A percentile compares a stretch with the other conserved stretches of the same genome.
Evolutionary conservation across 2,888 invertebrate genomes (phyloP).

Genomic region (Anticlea derivata): DNA sequence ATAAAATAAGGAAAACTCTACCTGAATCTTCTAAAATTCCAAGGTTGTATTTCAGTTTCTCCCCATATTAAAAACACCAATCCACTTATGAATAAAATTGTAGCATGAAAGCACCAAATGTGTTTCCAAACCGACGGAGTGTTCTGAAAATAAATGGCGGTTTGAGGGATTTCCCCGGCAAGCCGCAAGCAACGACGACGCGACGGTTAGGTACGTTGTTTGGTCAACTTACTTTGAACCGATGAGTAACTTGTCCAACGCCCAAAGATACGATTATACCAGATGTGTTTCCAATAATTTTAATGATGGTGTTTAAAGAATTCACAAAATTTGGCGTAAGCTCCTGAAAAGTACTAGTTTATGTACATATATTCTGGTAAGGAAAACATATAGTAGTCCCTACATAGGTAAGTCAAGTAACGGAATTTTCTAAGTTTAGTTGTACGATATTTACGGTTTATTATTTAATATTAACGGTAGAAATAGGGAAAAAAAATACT

Average conservation of each 20-base stretch:
- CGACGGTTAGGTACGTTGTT: too few relatives aligned
- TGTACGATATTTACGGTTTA: too few relatives aligned
- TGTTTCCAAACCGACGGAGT: conserved; percentile 63
- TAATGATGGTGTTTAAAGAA: conserved; percentile 89
- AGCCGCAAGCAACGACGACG: too few relatives aligned
- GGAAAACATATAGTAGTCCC: too few relatives aligned
- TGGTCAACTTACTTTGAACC: conserved; percentile 61
- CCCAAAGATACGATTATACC: conserved; percentile 89
- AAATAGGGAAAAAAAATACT: too few relatives aligned
- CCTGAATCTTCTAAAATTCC: conserved; percentile 55
- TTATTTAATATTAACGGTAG: too few relatives aligned
- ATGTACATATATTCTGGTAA: too few relatives aligned
- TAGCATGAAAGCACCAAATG: conserved; percentile 74
- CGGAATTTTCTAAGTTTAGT: too few relatives aligned
- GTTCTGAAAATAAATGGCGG: conserved; percentile 48
- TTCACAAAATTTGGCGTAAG: conserved; percentile 90
- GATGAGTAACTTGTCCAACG: conserved; percentile 84
- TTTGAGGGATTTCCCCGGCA: background rate
- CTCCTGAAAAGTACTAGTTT: conserved; percentile 84
- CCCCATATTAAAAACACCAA: conserved; percentile 69
- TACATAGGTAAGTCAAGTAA: background rate
- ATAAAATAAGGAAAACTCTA: conserved; percentile 2
- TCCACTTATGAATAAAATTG: conserved; percentile 62
- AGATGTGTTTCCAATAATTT: conserved; percentile 87
- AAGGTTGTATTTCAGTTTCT: conserved; percentile 64